Evolutionary conservation across 1,140 invertebrate genomes (phyloP), one percentile per base, ranked within the genome.

Genomic region (Phenacoccus solenopsis): DNA sequence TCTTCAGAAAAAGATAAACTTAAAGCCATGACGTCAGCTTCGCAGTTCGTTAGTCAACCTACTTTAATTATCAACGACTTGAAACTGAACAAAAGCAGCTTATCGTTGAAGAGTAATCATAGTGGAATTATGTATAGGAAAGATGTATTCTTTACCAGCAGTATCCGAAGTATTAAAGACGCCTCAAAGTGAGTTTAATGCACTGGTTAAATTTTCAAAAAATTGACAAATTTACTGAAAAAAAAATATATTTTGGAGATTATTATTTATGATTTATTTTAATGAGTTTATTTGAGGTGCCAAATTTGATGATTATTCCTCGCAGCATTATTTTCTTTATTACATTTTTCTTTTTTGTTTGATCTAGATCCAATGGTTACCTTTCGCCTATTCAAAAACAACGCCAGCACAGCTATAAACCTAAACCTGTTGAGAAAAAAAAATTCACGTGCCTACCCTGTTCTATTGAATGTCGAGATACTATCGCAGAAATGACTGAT

Each of bases 101-200:
- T 69, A 25, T 69, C 25, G n/a, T 64, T 71, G 35, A 71, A 71
- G 27, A 56, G 35, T 28, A 68, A 64, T 12, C 77, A 75, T 70
- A 87, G 85, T 72, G 88, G 90, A 22, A 85, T 91, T n/a, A 86
- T 94, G 83, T 86, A 89, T 75, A 81, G 91, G 24, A 89, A 89
- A 59, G 93, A 97, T 78, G 87, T 94, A 1, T 87, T 96, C 73
- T 94, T 94, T 77, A 88, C 88, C 75, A 90, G 90, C 70, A 91
- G 88, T 75, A 80, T 93, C 69, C 82, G 25, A 64, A 64, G 25
- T 24, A 27, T 64, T 27, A 64, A 64, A 25, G 22, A 64, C 59
- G 25, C 25, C 2, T 64, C 59, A 16, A 64, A 64, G 59, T 64
- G 25, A 64, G 59, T 64, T 27, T n/a, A n/a, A n/a, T n/a, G n/a